These are phyloP conservation scores for Ceratina calcarata DNA, from an alignment of 1,140 invertebrate genomes.

Conservation along the genomic window DNA sequence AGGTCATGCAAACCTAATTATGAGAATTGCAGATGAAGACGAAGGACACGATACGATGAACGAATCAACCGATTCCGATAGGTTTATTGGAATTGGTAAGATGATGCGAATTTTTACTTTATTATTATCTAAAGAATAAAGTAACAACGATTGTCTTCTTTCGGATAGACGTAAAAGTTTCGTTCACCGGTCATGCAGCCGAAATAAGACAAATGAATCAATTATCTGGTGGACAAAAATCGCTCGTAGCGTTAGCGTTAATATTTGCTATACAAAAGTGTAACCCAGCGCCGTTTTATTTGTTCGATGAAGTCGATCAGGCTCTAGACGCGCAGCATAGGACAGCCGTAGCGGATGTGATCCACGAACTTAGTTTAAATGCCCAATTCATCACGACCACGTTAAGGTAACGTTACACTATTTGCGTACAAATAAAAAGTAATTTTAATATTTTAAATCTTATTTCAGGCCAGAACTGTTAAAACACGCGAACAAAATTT, in stretches of 20 bases:
- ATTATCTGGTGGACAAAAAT: conserved; percentile 99
- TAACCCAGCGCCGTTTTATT: conserved; percentile 99
- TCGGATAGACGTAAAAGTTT: conserved; percentile 85
- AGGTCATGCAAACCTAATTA: conserved; percentile 95
- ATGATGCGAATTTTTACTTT: conserved; percentile 19
- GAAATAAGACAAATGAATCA: conserved; percentile 99
- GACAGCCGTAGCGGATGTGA: conserved; percentile 99
- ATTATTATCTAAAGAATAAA: not conserved
- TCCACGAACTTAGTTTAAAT: conserved; percentile 95
- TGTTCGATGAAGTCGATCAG: conserved; percentile 99
- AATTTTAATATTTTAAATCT: conserved; percentile 2
- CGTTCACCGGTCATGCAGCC: conserved; percentile 92
- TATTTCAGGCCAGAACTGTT: conserved; percentile 92
- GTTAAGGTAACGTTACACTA: conserved; percentile 83
- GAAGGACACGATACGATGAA: conserved; percentile 83
- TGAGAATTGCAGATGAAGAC: conserved; percentile 88
- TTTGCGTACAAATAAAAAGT: not conserved
- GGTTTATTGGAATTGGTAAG: conserved; percentile 89
- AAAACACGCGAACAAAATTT: conserved; percentile 99
- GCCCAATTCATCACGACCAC: conserved; percentile 99
- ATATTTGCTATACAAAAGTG: conserved; percentile 99
- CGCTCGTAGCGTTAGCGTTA: conserved; percentile 96
- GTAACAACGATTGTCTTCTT: not conserved
- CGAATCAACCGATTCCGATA: conserved; percentile 87
- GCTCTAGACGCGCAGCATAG: conserved; percentile 98